Percentiles rank a stretch among this genome's conserved stretches.
These are phyloP conservation scores for Smittia aterrima DNA, from an alignment of 2,888 invertebrate genomes.

Conservation along the genomic window DNA sequence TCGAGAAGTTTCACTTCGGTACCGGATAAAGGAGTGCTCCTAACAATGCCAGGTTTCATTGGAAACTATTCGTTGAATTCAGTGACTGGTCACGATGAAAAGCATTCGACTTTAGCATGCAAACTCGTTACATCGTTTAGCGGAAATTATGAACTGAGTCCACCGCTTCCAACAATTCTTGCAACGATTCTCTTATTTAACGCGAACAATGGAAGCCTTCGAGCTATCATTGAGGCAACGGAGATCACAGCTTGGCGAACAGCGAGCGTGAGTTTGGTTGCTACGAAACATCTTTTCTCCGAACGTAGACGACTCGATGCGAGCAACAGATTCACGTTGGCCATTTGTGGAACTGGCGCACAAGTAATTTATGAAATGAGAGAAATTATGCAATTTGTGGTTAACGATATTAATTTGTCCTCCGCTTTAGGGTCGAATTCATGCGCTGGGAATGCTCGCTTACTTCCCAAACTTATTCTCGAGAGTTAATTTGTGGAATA, in stretches of 20 bases:
- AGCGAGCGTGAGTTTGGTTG: constrained; percentile 59
- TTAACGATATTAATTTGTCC: constrained; percentile 35
- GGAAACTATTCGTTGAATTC: constrained; percentile 48
- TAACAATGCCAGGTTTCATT: constrained; percentile 56
- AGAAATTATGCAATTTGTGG: constrained; percentile 18
- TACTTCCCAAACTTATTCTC: constrained; percentile 52
- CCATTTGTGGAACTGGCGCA: constrained; percentile 58
- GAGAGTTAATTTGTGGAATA: constrained; percentile 61
- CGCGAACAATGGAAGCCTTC: constrained; percentile 52
- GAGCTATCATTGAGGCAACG: constrained; percentile 56
- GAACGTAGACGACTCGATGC: constrained; percentile 43
- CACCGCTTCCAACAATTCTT: constrained; percentile 52
- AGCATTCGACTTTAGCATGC: constrained; percentile 51
- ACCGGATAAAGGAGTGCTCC: constrained; percentile 45
- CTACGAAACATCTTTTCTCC: constrained; percentile 56
- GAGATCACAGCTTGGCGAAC: constrained; percentile 61
- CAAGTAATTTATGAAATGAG: constrained; percentile 49
- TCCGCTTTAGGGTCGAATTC: constrained; percentile 50
- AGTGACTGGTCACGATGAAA: constrained; percentile 42
- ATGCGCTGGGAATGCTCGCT: constrained; percentile 56
- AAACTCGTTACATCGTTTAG: constrained; percentile 56
- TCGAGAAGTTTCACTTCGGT: constrained; percentile 25
- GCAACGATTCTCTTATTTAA: constrained; percentile 56
- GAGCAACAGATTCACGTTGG: constrained; percentile 47
- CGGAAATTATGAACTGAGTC: constrained; percentile 48